These are phyloP conservation scores for Musca vetustissima DNA, from an alignment of 1,140 invertebrate species.

Conservation along the genomic window DNA sequence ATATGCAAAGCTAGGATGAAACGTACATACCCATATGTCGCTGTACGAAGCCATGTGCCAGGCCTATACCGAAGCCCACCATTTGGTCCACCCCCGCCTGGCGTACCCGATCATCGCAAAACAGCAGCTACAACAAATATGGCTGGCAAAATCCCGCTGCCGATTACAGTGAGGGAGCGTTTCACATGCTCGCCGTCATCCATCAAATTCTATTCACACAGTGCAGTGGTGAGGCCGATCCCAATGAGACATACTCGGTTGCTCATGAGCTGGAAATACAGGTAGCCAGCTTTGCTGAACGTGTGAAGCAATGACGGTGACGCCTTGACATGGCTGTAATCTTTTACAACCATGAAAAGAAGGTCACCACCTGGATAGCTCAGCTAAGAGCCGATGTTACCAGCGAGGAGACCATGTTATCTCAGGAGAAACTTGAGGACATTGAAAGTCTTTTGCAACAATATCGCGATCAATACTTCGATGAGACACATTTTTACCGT, in stretches of 20 bases:
- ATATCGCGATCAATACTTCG: slow-evolving; percentile 86
- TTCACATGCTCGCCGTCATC: slow-evolving; percentile 85
- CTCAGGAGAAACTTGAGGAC: slow-evolving; percentile 82
- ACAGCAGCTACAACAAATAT: slow-evolving; percentile 59
- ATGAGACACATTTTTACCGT: too few relatives aligned
- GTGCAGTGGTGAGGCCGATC: slow-evolving; percentile 94
- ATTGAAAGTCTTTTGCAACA: slow-evolving; percentile 83
- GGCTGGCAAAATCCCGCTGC: slow-evolving; percentile 82
- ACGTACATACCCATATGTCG: slow-evolving; percentile 88
- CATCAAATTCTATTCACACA: slow-evolving; percentile 92
- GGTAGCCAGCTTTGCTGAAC: slow-evolving; percentile 88
- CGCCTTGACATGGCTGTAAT: slow-evolving; percentile 90
- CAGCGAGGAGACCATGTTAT: slow-evolving; percentile 65
- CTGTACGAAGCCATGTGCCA: slow-evolving; percentile 96
- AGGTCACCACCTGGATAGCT: slow-evolving; percentile 82
- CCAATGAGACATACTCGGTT: slow-evolving; percentile 91
- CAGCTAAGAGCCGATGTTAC: slow-evolving; percentile 77
- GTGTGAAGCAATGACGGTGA: slow-evolving; percentile 88
- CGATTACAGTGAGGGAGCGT: slow-evolving; percentile 94
- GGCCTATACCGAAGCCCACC: slow-evolving; percentile 95
- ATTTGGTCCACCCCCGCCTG: slow-evolving; percentile 74
- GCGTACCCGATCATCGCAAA: slow-evolving; percentile 55
- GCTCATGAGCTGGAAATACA: slow-evolving; percentile 90
- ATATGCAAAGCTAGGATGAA: slow-evolving; percentile 87
- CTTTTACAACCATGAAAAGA: slow-evolving; percentile 95